These are phyloP conservation scores for Amphiprion clarkii DNA, from an alignment of 2,797 vertebrate species.

Conservation along the genomic window DNA sequence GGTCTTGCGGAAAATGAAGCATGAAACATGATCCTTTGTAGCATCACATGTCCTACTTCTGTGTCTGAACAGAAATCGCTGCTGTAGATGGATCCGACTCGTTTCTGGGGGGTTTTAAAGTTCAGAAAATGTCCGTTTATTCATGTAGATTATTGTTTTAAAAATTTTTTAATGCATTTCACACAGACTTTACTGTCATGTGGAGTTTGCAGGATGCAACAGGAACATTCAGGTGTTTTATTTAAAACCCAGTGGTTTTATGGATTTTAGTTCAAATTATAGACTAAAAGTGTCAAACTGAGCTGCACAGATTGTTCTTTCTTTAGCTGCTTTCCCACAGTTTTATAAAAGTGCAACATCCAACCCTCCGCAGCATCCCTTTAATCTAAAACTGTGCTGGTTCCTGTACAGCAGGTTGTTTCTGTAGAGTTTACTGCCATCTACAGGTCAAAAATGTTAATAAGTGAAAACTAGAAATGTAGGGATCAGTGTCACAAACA, in stretches of 20 bases:
- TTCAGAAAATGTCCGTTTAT: conserved; percentile 1
- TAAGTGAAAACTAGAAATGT: not conserved
- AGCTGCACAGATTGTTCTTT: not conserved
- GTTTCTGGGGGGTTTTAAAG: not conserved
- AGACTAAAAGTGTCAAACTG: no score
- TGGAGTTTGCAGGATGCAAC: no score
- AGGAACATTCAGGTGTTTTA: no score
- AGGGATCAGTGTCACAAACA: not conserved
- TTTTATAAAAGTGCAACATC: not conserved
- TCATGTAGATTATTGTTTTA: not conserved
- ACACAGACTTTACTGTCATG: not conserved
- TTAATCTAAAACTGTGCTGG: not conserved
- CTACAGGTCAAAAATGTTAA: conserved; percentile 16
- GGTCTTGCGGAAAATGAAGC: conserved; percentile 57
- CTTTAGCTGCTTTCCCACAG: not conserved
- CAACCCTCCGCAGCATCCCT: not conserved
- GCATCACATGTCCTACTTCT: conserved; percentile 47
- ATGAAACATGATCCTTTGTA: conserved; percentile 53
- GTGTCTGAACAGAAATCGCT: not conserved
- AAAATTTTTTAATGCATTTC: not conserved
- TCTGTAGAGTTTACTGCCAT: conserved; percentile 38
- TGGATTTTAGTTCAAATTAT: no score
- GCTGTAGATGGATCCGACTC: conserved; percentile 1
- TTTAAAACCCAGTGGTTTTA: not conserved
- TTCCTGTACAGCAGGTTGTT: conserved; percentile 2